Percentiles rank a stretch among this genome's conserved stretches.
Evolutionary conservation across 2,888 invertebrate species (phyloP).

Genomic region (Sisyra terminalis): DNA sequence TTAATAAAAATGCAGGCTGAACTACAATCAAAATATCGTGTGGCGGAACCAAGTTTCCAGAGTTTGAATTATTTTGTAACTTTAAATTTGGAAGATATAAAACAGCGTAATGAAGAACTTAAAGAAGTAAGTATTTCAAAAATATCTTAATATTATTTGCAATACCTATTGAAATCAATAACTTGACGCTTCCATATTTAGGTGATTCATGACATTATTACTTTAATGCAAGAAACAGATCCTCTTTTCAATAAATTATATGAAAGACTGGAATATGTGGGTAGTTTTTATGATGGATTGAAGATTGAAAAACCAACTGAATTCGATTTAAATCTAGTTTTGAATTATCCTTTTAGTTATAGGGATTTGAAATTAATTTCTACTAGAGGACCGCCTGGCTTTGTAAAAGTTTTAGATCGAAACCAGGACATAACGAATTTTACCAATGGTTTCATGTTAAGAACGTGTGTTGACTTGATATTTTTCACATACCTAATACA

Average conservation of each 20-base stretch:
- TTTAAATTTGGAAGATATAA: no score
- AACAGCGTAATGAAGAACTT: no score
- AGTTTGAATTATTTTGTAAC: no score
- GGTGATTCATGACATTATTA: neutral
- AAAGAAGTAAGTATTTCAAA: no score
- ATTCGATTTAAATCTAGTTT: neutral
- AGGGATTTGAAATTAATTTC: neutral
- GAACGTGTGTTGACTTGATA: neutral
- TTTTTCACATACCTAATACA: neutral
- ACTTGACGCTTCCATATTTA: no score
- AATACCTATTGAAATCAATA: no score
- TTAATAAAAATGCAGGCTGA: no score
- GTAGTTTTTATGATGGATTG: constrained; percentile 4
- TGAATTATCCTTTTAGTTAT: neutral
- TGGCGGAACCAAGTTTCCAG: no score
- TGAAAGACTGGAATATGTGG: neutral
- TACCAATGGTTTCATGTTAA: neutral
- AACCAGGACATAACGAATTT: neutral
- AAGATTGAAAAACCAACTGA: constrained; percentile 2
- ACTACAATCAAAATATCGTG: no score
- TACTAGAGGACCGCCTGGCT: neutral
- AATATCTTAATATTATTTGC: no score
- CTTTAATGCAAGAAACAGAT: neutral
- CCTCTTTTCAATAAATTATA: neutral
- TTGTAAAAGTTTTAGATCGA: neutral